phyloP scores from a whole-genome alignment of 92 coral and sea anemone species.

The Porites evermanni region DNA sequence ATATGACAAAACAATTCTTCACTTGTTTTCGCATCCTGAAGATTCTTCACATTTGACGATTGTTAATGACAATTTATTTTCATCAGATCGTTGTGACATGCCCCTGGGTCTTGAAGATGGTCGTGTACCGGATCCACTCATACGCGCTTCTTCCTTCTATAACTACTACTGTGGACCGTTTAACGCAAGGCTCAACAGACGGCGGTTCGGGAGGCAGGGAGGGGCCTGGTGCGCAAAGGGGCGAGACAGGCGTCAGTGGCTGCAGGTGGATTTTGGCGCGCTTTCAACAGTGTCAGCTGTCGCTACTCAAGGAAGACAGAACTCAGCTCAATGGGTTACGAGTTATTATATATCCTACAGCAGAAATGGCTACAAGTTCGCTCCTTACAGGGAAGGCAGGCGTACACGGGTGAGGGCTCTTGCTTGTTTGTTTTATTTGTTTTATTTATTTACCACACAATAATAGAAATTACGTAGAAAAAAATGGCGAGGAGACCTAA shows the following conservation, averaged over 20 bases:
- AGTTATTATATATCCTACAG: constrained; percentile 73
- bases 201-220: constrained; percentile 65
- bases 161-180: constrained; percentile 76
- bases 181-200: constrained; percentile 74
- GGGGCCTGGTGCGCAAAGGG: constrained; percentile 86
- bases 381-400: constrained; percentile 66
- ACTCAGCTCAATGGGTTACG: constrained; percentile 83
- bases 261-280: constrained; percentile 82
- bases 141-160: constrained; percentile 75
- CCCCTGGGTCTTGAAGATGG: constrained; percentile 82
- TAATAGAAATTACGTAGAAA: too few species aligned
- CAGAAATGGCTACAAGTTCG: constrained; percentile 67
- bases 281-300: constrained; percentile 65
- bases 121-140: constrained; percentile 80
- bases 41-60: too few species aligned
- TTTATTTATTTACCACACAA: too few species aligned
- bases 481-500: too few species aligned
- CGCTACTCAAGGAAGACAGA: constrained; percentile 87
- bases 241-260: constrained; percentile 69
- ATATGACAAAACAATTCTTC: too few species aligned
- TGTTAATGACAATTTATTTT: neutral
- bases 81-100: constrained; percentile 75
- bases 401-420: constrained; percentile 60
- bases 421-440: neutral
- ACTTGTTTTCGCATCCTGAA: too few species aligned